Evolutionary conservation across 2,797 vertebrate species (phyloP).

Genomic region (Astyanax mexicanus): DNA sequence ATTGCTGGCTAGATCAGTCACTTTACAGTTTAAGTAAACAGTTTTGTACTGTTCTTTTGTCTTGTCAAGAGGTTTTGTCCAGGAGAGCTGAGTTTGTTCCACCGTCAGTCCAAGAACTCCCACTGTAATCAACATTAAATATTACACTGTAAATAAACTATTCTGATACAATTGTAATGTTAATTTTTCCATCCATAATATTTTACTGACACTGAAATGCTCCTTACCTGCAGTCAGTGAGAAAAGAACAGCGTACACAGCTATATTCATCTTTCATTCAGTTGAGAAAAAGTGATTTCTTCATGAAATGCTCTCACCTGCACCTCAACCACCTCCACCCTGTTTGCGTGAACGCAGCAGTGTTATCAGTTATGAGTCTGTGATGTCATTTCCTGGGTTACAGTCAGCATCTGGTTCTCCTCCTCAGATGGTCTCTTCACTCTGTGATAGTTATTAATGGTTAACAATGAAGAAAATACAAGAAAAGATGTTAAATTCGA

Average conservation of each 20-base stretch:
- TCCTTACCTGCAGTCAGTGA: neutral
- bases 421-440: no score
- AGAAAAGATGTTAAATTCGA: no score
- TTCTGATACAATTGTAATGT: no score
- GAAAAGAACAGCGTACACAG: neutral
- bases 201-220: neutral
- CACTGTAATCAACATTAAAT: constrained; percentile 7
- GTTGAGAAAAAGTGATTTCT: neutral
- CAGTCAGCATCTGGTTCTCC: no score
- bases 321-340: no score
- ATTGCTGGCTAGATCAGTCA: neutral
- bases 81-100: neutral
- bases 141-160: neutral
- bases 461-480: no score
- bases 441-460: no score
- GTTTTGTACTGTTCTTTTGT: no score
- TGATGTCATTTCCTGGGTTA: constrained; percentile 11
- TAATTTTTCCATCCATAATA: no score
- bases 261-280: neutral
- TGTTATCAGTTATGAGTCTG: neutral
- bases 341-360: neutral
- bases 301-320: neutral
- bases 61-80: neutral
- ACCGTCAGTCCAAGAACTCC: constrained; percentile 16
- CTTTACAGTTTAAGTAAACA: constrained; percentile 22